Conservation (phyloP, 2,888 invertebrate species). For the Drosophila nr. perissopoda region DNA sequence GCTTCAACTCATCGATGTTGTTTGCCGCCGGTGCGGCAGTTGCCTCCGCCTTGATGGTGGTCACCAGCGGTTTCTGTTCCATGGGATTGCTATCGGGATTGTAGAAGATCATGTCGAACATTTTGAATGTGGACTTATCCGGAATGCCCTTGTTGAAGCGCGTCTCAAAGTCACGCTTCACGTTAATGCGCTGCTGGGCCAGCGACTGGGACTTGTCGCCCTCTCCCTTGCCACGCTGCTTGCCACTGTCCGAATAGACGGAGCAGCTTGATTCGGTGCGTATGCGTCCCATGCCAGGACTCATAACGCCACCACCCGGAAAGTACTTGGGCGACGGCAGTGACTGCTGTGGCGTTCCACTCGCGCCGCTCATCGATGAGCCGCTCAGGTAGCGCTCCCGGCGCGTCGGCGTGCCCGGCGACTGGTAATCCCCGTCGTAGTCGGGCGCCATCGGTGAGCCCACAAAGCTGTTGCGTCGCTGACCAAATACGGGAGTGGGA, state of each 20-base stretch:
- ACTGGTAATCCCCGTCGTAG: conserved; percentile 62
- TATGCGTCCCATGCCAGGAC: conserved; percentile 78
- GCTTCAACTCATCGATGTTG: conserved; percentile 49
- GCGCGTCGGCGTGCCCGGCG: conserved; percentile 64
- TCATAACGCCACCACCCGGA: conserved; percentile 64
- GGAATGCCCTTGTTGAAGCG: conserved; percentile 84
- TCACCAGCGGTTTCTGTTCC: conserved; percentile 84
- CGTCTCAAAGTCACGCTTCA: conserved; percentile 81
- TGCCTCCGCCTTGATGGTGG: conserved; percentile 81
- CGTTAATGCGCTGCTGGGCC: conserved; percentile 84
- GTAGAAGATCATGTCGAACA: conserved; percentile 96
- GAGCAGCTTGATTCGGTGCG: conserved; percentile 85
- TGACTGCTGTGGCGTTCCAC: conserved; percentile 47
- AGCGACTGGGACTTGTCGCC: conserved; percentile 86
- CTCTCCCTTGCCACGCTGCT: conserved; percentile 77
- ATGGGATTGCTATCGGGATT: conserved; percentile 93
- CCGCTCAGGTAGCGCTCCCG: conserved; percentile 80
- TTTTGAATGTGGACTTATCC: conserved; percentile 90
- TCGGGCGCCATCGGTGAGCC: conserved; percentile 68
- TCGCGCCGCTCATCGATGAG: conserved; percentile 50
- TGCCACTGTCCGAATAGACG: conserved; percentile 79
- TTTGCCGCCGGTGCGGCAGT: conserved; percentile 1
- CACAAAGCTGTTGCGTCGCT: conserved; percentile 88
- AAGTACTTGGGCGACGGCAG: conserved; percentile 72
- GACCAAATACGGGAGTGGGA: conserved; percentile 89